These are phyloP conservation scores for Larimichthys crocea DNA, from an alignment of 2,113 vertebrate genomes.

Conservation along the genomic window DNA sequence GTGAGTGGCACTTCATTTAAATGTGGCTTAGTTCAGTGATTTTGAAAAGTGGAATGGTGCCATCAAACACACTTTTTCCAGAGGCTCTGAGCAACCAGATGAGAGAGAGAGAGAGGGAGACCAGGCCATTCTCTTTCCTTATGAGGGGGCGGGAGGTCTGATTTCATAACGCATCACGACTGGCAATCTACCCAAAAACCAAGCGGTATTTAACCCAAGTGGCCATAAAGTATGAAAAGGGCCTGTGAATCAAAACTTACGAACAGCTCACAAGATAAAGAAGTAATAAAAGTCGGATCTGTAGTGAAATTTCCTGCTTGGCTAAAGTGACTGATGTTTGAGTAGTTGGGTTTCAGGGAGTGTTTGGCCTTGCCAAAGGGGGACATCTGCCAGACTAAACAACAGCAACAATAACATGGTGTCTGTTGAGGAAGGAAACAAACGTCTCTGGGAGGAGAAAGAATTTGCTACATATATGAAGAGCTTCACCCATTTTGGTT, in stretches of 20 bases:
- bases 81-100: not conserved
- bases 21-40: constrained; percentile 7
- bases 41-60: constrained; percentile 1
- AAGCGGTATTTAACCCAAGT: not conserved
- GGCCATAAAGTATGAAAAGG: not conserved
- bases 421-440: not conserved
- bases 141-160: not conserved
- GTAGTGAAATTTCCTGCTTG: constrained; percentile 19
- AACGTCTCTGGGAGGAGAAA: not conserved
- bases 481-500: not conserved
- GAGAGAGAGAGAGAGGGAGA: not conserved
- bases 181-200: constrained; percentile 4
- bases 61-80: constrained; percentile 23
- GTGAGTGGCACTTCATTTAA: not conserved
- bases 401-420: constrained; percentile 4
- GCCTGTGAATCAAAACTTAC: not conserved
- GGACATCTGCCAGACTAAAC: constrained; percentile 29
- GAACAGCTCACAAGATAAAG: not conserved
- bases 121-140: not conserved
- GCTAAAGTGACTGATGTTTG: not conserved
- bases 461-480: not conserved
- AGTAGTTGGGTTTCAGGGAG: constrained; percentile 39
- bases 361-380: not conserved
- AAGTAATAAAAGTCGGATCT: not conserved
- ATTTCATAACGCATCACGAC: constrained; percentile 13